A percentile compares a stretch with the other conserved stretches of the same genome.
Conservation (phyloP, 2,797 vertebrate species). For the Hydrophis major region DNA sequence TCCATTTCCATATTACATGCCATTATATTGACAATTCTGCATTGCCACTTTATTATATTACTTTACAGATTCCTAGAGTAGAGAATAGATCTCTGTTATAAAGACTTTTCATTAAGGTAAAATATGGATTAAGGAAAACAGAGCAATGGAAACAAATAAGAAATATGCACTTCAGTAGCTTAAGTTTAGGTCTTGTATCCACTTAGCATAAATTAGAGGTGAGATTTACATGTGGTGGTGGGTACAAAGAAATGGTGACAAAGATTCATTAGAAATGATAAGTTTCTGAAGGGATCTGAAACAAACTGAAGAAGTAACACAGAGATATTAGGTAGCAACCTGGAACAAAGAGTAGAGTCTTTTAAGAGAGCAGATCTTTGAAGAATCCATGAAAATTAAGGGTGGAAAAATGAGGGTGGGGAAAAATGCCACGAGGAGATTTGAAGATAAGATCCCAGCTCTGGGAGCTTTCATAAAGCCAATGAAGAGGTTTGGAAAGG, state of each 20-base stretch:
- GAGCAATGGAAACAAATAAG: not conserved
- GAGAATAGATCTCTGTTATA: not conserved
- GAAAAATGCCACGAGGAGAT: not conserved
- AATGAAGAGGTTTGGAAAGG: not conserved
- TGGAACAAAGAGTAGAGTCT: not conserved
- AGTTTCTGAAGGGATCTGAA: not conserved
- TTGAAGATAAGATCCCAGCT: not conserved
- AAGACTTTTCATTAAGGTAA: not conserved
- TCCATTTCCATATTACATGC: constrained; percentile 32
- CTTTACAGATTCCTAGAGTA: not conserved
- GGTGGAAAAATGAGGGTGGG: not conserved
- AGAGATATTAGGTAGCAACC: not conserved
- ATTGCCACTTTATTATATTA: not conserved
- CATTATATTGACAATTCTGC: not conserved
- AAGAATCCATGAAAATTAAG: not conserved
- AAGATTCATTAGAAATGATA: not conserved
- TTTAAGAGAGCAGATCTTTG: not conserved
- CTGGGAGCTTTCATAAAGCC: not conserved
- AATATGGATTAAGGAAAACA: not conserved
- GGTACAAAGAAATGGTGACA: not conserved
- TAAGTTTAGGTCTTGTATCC: not conserved
- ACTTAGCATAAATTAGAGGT: not conserved
- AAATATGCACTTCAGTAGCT: not conserved
- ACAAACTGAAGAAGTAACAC: not conserved
- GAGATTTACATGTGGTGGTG: not conserved